Percentiles rank a stretch among this genome's conserved stretches.
phyloP scores from a whole-genome alignment of 2,113 vertebrate genomes.

The Pyxicephalus adspersus region DNA sequence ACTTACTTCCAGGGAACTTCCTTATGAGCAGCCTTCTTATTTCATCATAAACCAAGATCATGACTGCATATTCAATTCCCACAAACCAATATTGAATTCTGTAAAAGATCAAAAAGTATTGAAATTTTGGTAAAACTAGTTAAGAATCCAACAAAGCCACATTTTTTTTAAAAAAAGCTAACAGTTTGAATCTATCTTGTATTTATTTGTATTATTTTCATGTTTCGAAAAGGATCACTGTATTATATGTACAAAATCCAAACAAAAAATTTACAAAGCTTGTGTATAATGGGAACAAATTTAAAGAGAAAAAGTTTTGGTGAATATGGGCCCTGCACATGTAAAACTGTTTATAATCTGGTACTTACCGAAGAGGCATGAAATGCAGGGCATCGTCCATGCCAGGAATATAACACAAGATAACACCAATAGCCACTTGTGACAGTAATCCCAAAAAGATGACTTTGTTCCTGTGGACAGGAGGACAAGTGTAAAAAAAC shows the following conservation, averaged over 20 bases:
- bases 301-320: neutral
- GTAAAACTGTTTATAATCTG: neutral
- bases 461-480: conserved; percentile 27
- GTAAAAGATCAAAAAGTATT: neutral
- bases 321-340: too few relatives aligned
- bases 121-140: neutral
- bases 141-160: too few relatives aligned
- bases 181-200: too few relatives aligned
- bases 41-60: conserved; percentile 48
- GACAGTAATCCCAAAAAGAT: conserved; percentile 34
- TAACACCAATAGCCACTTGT: conserved; percentile 1
- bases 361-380: conserved; percentile 40
- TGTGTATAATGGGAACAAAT: neutral
- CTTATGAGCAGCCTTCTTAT: conserved; percentile 17
- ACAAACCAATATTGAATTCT: conserved; percentile 47
- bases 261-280: neutral
- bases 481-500: neutral
- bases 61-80: conserved; percentile 3
- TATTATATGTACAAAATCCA: neutral
- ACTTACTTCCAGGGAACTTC: conserved; percentile 36
- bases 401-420: conserved; percentile 32
- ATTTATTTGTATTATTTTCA: too few relatives aligned
- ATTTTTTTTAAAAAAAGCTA: too few relatives aligned
- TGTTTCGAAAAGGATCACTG: too few relatives aligned
- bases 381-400: conserved; percentile 36